phyloP scores from a whole-genome alignment of 2,888 invertebrate species.

The Acleris sparsana region DNA sequence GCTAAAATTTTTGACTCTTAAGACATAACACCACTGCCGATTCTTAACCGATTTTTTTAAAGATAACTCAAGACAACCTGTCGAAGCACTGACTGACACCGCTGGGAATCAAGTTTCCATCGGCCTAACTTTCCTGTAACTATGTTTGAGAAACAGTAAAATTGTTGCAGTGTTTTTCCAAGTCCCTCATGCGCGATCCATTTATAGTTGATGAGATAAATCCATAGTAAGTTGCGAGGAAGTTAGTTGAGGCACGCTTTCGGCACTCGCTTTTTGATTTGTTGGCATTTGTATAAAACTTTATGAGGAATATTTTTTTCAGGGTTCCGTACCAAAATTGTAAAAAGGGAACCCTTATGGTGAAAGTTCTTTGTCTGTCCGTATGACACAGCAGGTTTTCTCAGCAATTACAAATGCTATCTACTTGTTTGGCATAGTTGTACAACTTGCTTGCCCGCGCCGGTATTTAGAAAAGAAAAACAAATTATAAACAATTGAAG shows the following conservation, averaged over 20 bases:
- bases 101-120: constrained; percentile 23
- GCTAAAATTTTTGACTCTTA: no score
- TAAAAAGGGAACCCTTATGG: no score
- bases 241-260: constrained; percentile 25
- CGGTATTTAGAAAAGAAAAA: no score
- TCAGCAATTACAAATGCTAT: no score
- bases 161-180: constrained; percentile 29
- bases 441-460: no score
- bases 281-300: constrained; percentile 3
- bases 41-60: background rate
- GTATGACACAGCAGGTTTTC: no score
- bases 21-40: no score
- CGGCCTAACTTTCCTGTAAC: constrained; percentile 25
- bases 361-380: no score
- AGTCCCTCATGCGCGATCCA: constrained; percentile 30
- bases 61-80: no score
- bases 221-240: constrained; percentile 25
- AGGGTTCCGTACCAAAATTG: no score
- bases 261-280: constrained; percentile 18
- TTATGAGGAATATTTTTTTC: background rate
- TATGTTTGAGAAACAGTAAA: constrained; percentile 27
- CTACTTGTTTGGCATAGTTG: no score
- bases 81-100: constrained; percentile 2
- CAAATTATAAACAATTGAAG: no score
- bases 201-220: constrained; percentile 34